Base-by-base conservation (phyloP, 2,113 vertebrate genomes). In the Glaucomys volans region DNA sequence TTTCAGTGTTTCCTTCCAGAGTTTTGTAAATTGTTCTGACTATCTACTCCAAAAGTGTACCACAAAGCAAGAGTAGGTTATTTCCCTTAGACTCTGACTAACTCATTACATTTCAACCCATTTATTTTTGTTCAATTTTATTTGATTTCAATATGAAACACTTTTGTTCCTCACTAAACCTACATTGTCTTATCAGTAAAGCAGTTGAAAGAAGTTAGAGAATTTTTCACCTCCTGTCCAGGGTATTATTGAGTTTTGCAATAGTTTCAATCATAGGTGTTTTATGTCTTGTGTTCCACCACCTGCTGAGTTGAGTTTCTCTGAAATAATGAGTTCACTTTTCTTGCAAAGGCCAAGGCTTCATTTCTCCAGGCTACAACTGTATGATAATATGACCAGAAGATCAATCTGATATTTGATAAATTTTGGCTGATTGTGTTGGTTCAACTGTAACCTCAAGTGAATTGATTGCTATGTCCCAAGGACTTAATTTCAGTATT, bases 251-350 rank as follows among this genome's bases (percentile, higher is more conserved):
- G 30, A 84, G 24, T n/a, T 50, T 76, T 85, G 0, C 44, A 54
- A 3, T 72, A 74, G 37, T 74, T 94, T 96, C 20, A 11, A 57
- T 14, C 28, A 54, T 83, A 66, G 77, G 50, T 3, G 66, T 88
- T 94, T 94, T 83, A 35, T 54, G 40, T 90, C 80, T 64, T 84
- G 54, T 72, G 20, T 82, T 4, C 47, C 84, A 69, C 22, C 47
- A 79, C 82, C 24, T 72, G 17, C 62, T 94, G 54, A 90, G 22
- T 67, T 0, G 0, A 59, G 62, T 77, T 90, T 93, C 75, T 92
- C 52, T 87, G 40, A n/a, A 92, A 90, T 84, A 97, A 81, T 91
- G 20, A 91, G 82, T 76, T 95, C 24, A n/a, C 40, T 95, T 93
- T 85, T 16, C 72, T 54, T 67, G 8, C 28, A 85, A 95, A 94